phyloP scores from a whole-genome alignment of 2,888 invertebrate species.

The Germaria angustata region DNA sequence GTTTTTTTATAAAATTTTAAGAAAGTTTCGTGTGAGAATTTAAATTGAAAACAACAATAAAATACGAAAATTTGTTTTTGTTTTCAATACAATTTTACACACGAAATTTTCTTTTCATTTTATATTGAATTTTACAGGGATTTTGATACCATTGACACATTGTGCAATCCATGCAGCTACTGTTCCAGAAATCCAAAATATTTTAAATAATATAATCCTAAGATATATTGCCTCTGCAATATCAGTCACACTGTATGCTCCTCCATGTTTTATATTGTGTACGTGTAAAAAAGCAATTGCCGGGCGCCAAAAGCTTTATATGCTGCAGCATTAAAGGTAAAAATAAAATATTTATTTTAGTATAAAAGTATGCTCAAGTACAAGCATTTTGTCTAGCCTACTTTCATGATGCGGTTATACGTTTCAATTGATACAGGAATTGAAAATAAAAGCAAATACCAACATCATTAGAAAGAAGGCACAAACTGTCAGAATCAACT shows the following conservation, averaged over 20 bases:
- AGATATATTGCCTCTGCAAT: background rate
- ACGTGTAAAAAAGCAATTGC: background rate
- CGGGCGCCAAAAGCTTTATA: background rate
- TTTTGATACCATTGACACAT: too few relatives aligned
- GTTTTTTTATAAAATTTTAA: too few relatives aligned
- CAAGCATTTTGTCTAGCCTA: background rate
- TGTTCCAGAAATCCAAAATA: background rate
- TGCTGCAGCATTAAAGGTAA: constrained; percentile 26
- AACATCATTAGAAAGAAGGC: too few relatives aligned
- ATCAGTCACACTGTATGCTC: background rate
- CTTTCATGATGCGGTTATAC: background rate
- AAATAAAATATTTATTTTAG: background rate
- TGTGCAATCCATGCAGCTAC: too few relatives aligned
- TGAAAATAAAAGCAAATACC: background rate
- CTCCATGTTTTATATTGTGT: background rate
- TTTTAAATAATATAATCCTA: background rate
- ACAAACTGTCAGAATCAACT: too few relatives aligned
- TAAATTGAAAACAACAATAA: too few relatives aligned
- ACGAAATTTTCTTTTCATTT: too few relatives aligned
- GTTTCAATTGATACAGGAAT: background rate
- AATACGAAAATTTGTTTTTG: too few relatives aligned
- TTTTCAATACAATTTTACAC: too few relatives aligned
- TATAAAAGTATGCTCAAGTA: background rate
- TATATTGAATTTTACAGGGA: too few relatives aligned
- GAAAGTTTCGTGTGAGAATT: too few relatives aligned